A percentile compares a stretch with the other conserved stretches of the same genome.
Conservation (phyloP, 2,888 invertebrate genomes). For the Hofmannophila pseudospretella region DNA sequence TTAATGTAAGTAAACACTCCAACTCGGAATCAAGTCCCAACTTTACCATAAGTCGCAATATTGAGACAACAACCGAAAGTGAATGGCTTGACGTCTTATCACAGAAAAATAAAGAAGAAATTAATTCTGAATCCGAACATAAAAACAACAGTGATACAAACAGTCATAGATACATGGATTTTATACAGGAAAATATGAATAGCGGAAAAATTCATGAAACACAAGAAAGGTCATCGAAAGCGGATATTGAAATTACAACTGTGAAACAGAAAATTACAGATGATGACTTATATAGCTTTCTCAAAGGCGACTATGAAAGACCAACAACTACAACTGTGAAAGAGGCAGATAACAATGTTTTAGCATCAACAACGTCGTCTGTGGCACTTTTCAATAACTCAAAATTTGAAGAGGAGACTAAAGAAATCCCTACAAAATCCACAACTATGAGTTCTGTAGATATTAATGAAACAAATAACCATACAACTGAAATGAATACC, state of each 20-base stretch:
- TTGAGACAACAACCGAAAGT: conserved; percentile 29
- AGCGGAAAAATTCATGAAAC: conserved; percentile 27
- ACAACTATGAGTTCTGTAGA: too few species aligned
- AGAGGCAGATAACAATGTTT: background rate
- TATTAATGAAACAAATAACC: too few species aligned
- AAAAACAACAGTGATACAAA: conserved; percentile 11
- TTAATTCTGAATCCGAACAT: conserved; percentile 11
- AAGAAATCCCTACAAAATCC: too few species aligned
- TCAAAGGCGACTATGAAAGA: background rate
- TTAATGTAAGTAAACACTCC: conserved; percentile 23
- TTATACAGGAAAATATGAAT: conserved; percentile 18
- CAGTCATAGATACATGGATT: conserved; percentile 15
- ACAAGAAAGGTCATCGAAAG: conserved; percentile 40
- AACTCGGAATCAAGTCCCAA: background rate
- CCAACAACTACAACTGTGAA: background rate
- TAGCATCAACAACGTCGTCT: background rate
- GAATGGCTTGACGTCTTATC: conserved; percentile 56
- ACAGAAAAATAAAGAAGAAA: conserved; percentile 18
- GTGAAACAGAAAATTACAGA: background rate
- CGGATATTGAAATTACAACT: conserved; percentile 24
- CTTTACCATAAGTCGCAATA: conserved; percentile 10
- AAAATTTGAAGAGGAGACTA: too few species aligned
- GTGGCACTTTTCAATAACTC: background rate
- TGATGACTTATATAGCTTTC: conserved; percentile 23
- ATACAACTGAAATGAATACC: background rate